Evolutionary conservation across 2,113 vertebrate species (phyloP), one percentile per base, ranked within the genome.

Genomic region (Gobiocypris rarus): DNA sequence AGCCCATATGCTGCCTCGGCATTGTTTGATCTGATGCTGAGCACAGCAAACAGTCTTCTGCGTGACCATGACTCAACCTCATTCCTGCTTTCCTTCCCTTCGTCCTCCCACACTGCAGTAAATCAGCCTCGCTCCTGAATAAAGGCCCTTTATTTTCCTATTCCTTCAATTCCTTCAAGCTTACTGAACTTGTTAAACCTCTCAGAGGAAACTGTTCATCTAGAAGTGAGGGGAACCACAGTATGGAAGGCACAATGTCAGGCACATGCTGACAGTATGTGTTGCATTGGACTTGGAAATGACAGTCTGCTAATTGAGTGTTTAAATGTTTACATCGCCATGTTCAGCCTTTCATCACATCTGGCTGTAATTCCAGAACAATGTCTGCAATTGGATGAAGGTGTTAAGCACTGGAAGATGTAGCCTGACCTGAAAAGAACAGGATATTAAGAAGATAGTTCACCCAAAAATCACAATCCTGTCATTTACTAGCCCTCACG

Each of bases 1-100:
- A 76, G 41, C 81, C 87, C 87, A 88, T 88, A 86, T 84, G 87
- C 87, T 84, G 71, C 71, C 84, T 86, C 77, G 73, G 84, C 87
- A 84, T 86, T 84, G 85, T 86, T 82, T 86, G 84, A 82, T 84
- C 74, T 54, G 87, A 78, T 71, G 85, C 81, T 77, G 86, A 83
- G 80, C 71, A 2, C 80, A 85, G 83, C 71, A 83, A 87, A 87
- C 65, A 76, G 77, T 73, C 83, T 83, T 87, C 61, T 69, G 65
- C 41, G 5, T 87, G 83, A 81, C 63, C 69, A 84, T 85, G 81
- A 89, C 77, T 89, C 84, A 87, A 85, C 58, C 61, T 65, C 67
- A 84, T 58, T 78, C 71, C 73, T 78, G 81, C 56, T 74, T 59
- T 24, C 14, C 26, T 65, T 82, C 58, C 31, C 75, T 56, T 75